These are phyloP conservation scores for Carassius auratus DNA, from an alignment of 2,113 vertebrate species.

Conservation along the genomic window DNA sequence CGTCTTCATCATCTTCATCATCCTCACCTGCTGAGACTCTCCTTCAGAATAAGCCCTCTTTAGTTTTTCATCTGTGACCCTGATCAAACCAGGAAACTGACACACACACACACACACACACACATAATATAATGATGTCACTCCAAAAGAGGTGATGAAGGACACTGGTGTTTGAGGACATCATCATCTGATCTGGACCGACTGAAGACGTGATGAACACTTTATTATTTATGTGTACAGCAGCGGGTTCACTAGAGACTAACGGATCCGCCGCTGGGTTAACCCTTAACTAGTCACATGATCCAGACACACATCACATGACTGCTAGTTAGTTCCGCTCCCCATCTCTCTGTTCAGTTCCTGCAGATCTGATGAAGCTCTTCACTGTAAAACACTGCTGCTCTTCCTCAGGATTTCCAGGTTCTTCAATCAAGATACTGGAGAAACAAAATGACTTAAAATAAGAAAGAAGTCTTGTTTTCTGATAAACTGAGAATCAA, in stretches of 20 bases:
- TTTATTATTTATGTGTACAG: constrained; percentile 19
- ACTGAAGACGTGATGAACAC: background rate
- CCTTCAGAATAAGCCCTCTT: background rate
- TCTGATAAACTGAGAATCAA: no score
- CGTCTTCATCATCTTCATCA: constrained; percentile 21
- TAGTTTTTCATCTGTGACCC: background rate
- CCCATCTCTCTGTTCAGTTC: no score
- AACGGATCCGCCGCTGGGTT: background rate
- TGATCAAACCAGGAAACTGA: constrained; percentile 7
- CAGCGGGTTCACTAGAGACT: background rate
- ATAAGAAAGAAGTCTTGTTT: no score
- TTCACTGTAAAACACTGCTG: no score
- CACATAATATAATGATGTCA: constrained; percentile 46
- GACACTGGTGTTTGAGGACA: background rate
- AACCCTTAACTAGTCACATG: background rate
- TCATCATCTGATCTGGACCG: background rate
- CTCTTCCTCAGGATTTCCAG: no score
- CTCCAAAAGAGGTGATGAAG: background rate
- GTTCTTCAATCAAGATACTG: no score
- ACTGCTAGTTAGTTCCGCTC: no score
- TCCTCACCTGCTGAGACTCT: background rate
- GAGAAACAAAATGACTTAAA: no score
- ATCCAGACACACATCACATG: background rate
- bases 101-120: constrained; percentile 13
- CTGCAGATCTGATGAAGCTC: background rate